Evolutionary conservation across 2,113 vertebrate species (phyloP), one percentile per base, ranked within the genome.

Genomic region (Zosterops hypoxanthus): DNA sequence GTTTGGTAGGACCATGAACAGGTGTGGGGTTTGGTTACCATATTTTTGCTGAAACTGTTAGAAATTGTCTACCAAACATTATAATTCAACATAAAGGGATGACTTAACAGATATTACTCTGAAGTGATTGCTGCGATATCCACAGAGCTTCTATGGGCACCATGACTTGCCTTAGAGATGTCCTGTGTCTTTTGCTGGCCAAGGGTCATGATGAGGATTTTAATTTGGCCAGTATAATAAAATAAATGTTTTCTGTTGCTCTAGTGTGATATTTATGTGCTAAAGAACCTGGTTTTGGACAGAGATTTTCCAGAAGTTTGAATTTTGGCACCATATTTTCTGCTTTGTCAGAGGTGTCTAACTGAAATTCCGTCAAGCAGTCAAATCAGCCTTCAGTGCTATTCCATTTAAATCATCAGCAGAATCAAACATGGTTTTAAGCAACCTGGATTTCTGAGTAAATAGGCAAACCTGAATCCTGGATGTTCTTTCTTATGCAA

Each of bases 1-100:
- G 15, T 72, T 64, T 92, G 75, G 46, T 75, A 95, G 53, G 53
- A 31, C 64, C 20, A 44, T 90, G 93, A 96, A 93, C 66, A 95
- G 44, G 36, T 49, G 24, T 49, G 50, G 24, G 26, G 60, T 92
- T 95, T 94, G 65, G 89, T 86, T 83, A 91, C 61, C 22, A 44
- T 90, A 82, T 72, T 56, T 50, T 50, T 96, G 60, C 41, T 83
- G 78, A 68, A 36, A 70, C 68, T 88, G 59, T 63, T 91, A 90
- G 53, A 56, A 91, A 85, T 90, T 91, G 60, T 44, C 76, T 89
- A 73, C 47, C 75, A 33, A 18, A n/a, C 94, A 66, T 91, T 92
- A 78, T 71, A 95, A 63, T 80, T 89, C 42, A 70, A 84, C 92
- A 82, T 80, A 63, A 90, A 76, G 20, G 80, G 55, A 72, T 57